Conservation (phyloP, 2,888 invertebrate species). For the Saturnia japonica region DNA sequence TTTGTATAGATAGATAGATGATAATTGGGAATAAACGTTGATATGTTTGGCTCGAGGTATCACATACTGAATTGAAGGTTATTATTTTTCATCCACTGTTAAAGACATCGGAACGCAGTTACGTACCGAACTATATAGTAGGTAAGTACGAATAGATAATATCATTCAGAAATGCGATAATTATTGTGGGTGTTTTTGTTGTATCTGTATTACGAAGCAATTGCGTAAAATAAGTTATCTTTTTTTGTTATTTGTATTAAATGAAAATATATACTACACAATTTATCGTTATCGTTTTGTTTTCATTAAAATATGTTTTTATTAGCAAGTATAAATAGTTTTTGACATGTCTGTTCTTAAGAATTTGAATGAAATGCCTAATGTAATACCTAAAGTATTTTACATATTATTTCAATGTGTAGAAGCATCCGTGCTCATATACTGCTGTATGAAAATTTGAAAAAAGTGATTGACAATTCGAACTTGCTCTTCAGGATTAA, state of each 20-base stretch:
- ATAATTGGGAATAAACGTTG: background rate
- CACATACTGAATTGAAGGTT: background rate
- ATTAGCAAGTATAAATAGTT: background rate
- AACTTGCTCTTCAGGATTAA: too few relatives aligned
- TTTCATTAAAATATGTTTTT: background rate
- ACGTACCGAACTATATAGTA: background rate
- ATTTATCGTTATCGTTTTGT: background rate
- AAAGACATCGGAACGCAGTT: background rate
- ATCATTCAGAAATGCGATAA: conserved; percentile 7
- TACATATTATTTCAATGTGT: too few relatives aligned
- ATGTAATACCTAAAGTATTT: too few relatives aligned
- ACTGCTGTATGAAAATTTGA: too few relatives aligned
- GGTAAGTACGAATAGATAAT: too few relatives aligned
- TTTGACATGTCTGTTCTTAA: background rate
- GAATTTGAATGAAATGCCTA: too few relatives aligned
- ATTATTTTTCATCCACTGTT: conserved; percentile 1
- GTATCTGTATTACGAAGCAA: background rate
- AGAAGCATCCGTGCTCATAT: too few relatives aligned
- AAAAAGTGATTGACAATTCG: too few relatives aligned
- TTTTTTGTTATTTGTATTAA: background rate
- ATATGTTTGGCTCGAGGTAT: background rate
- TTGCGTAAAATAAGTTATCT: conserved; percentile 6
- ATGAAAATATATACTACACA: background rate
- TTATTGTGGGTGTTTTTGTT: background rate
- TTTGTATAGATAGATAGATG: background rate